Conservation (phyloP, 2,113 vertebrate genomes). For the Phylloscopus trochilus region DNA sequence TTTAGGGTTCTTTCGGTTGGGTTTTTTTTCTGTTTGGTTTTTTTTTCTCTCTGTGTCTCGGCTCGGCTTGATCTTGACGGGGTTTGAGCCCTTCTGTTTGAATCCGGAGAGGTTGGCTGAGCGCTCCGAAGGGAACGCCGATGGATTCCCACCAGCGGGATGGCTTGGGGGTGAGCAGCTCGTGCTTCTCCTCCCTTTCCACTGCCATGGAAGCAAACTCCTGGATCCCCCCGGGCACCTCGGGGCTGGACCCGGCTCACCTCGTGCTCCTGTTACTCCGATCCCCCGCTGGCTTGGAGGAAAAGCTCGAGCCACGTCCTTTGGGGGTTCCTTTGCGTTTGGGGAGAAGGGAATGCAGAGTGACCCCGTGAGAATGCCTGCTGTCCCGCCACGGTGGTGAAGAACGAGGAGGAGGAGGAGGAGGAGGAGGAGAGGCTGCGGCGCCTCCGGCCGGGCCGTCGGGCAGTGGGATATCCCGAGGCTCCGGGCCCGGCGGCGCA, state of each 20-base stretch:
- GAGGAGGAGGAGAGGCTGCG: background rate
- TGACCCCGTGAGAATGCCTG: background rate
- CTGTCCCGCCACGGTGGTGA: background rate
- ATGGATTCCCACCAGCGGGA: background rate
- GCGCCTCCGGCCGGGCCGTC: background rate
- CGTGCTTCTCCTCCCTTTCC: constrained; percentile 26
- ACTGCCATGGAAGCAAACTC: background rate
- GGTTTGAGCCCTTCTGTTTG: constrained; percentile 45
- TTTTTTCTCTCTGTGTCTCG: too few species aligned
- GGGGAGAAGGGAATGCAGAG: constrained; percentile 37
- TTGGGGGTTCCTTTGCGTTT: background rate
- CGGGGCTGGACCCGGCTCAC: background rate
- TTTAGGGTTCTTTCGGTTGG: background rate
- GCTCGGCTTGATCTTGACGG: too few species aligned
- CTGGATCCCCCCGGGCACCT: background rate
- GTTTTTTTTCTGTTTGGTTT: constrained; percentile 47
- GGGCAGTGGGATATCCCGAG: background rate
- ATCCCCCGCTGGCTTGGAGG: constrained; percentile 12
- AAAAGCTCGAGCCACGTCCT: background rate
- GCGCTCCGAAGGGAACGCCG: constrained; percentile 36
- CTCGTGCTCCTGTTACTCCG: background rate
- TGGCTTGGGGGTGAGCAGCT: constrained; percentile 41
- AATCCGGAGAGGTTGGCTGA: constrained; percentile 47
- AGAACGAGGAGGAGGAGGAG: background rate
- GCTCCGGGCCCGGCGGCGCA: background rate